Conservation (phyloP, 2,113 vertebrate genomes). For the Oplegnathus fasciatus region DNA sequence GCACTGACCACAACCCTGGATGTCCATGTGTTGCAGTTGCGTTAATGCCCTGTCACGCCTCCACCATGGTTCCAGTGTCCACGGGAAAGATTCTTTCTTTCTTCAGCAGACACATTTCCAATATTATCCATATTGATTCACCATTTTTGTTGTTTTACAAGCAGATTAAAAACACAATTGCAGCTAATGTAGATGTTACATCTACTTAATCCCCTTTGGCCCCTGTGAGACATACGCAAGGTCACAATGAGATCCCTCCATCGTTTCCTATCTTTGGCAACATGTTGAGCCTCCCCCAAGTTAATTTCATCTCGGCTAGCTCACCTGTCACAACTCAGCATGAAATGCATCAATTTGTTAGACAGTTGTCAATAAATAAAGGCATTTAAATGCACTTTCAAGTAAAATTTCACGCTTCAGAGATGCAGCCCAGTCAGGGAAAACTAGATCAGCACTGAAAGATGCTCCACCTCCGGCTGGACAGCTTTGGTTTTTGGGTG, state of each 20-base stretch:
- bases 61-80: too few species aligned
- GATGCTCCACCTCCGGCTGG: background rate
- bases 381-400: background rate
- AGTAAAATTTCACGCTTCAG: background rate
- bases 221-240: background rate
- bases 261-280: background rate
- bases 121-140: background rate
- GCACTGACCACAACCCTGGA: too few species aligned
- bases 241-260: background rate
- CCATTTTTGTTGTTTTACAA: background rate
- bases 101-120: background rate
- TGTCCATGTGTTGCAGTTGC: too few species aligned
- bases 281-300: background rate
- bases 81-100: too few species aligned
- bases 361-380: background rate
- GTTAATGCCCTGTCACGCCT: too few species aligned
- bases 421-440: background rate
- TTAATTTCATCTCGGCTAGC: background rate
- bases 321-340: background rate
- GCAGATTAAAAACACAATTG: background rate
- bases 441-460: background rate
- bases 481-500: background rate
- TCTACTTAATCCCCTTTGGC: background rate
- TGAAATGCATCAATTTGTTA: background rate
- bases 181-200: background rate